Evolutionary conservation across 2,888 invertebrate genomes (phyloP), one percentile per base, ranked within the genome.

Genomic region (Cynaeus angustus): DNA sequence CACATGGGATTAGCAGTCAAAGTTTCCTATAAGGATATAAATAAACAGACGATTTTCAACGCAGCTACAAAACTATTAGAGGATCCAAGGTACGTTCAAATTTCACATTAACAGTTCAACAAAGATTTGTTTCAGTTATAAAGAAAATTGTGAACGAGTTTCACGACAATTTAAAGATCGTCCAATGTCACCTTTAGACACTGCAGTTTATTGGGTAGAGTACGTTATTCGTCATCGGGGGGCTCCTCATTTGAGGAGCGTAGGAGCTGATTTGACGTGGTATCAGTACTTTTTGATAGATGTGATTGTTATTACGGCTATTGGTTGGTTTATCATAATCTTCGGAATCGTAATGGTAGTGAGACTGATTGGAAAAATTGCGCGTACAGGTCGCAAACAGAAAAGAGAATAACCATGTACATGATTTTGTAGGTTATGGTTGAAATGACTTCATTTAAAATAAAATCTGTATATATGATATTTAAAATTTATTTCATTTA

Each of bases 171-270:
- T 88, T 80, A 82, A 87, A 37, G 91, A 91, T 77, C 85, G 91
- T 16, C 89, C 88, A 0, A 79, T 87, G 77, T 85, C 86, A 10
- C 88, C 91, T 0, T 75, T 91, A 68, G 89, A 91, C 26, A 88
- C 88, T 16, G 89, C 89, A 0, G 83, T 90, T 0, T 91, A 89
- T 82, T 91, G 91, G 91, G 87, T 89, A 55, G 91, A 91, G 80
- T 90, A 91, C 74, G 88, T 90, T 0, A 81, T 89, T 5, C 86
- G 89, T 37, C 89, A 90, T 74, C 86, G 87, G 65, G 89, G 89
- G 0, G 89, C 89, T 0, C 74, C 80, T 0, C 88, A 89, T 68
- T 71, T 89, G 21, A 83, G 87, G 41, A 87, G 87, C n/a, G 86
- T 87, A 0, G 87, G 87, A 0, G 81, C 87, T 1, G 87, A 88